These are phyloP conservation scores for Aleiodes alternator DNA, from an alignment of 2,888 invertebrate genomes.

Conservation along the genomic window DNA sequence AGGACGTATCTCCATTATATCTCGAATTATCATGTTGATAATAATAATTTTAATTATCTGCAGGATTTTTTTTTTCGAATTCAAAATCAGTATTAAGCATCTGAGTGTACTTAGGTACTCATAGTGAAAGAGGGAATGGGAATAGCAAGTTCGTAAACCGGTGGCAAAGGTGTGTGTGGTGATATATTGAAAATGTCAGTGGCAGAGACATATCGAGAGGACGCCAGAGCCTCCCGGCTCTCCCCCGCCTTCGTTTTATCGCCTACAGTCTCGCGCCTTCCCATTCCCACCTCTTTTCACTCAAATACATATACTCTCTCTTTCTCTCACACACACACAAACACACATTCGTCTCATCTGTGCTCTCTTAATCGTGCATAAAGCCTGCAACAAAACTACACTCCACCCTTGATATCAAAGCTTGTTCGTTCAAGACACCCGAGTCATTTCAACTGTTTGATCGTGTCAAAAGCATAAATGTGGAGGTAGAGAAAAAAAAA, in stretches of 20 bases:
- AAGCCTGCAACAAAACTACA: no score
- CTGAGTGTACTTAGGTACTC: conserved; percentile 50
- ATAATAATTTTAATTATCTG: background rate
- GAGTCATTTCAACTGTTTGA: no score
- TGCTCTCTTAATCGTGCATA: no score
- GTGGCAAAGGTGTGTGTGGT: conserved; percentile 65
- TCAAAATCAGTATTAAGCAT: conserved; percentile 46
- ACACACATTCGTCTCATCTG: no score
- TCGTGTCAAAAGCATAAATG: no score
- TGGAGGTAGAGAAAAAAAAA: no score
- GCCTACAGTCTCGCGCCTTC: conserved; percentile 64
- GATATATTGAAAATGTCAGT: conserved; percentile 74
- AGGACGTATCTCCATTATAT: no score
- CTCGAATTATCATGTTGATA: no score
- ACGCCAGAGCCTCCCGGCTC: conserved; percentile 55
- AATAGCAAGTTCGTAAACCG: conserved; percentile 65
- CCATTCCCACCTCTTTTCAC: conserved; percentile 23
- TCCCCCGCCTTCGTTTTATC: conserved; percentile 63
- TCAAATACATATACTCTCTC: no score
- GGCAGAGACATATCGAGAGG: conserved; percentile 72
- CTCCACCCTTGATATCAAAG: no score
- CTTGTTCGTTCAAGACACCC: no score
- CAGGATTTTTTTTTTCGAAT: background rate
- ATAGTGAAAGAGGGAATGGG: conserved; percentile 59
- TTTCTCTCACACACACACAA: no score